Conservation (phyloP, 2,888 invertebrate species). For the Sminthurinus aureus region DNA sequence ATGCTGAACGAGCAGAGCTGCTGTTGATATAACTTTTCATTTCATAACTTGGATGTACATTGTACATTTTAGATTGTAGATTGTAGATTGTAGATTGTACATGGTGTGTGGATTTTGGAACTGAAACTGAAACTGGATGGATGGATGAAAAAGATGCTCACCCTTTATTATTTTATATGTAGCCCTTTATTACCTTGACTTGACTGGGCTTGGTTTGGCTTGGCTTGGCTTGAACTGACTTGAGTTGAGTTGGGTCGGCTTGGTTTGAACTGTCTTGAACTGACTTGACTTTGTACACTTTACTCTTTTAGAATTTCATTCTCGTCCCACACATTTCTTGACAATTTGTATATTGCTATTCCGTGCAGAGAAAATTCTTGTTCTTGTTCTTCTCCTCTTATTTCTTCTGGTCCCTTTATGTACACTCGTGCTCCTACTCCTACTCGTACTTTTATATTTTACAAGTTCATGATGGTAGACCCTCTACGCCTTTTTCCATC, state of each 20-base stretch:
- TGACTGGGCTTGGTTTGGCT: no score
- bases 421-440: no score
- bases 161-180: conserved; percentile 52
- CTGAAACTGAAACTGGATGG: no score
- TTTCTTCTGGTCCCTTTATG: no score
- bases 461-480: no score
- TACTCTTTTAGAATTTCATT: conserved; percentile 1
- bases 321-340: neutral
- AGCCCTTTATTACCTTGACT: conserved; percentile 46
- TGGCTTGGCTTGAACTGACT: neutral
- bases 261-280: no score
- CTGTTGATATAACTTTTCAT: no score
- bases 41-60: neutral
- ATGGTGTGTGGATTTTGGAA: conserved; percentile 29
- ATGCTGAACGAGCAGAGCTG: no score
- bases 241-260: no score
- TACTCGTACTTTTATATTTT: no score
- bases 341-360: neutral
- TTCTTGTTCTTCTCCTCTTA: neutral
- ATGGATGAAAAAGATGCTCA: conserved; percentile 12
- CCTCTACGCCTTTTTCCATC: neutral
- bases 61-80: no score
- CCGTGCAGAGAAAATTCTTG: neutral
- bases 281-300: neutral
- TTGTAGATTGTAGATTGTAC: no score